Base-by-base conservation (phyloP, 2,888 invertebrate genomes). In the Meganola albula region DNA sequence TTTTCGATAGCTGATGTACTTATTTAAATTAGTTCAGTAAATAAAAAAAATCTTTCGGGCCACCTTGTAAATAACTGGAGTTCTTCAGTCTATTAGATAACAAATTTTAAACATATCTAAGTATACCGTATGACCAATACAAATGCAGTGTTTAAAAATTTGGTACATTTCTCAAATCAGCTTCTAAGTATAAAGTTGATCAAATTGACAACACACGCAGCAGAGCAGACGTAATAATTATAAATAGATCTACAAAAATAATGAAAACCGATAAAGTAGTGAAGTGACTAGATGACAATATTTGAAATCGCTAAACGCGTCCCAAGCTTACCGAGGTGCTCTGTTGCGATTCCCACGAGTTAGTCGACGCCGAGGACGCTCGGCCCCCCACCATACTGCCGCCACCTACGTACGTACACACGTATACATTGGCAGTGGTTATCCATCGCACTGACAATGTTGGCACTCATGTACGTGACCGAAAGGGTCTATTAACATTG, bases 341-440 rank as follows among this genome's bases (percentile, higher is more conserved):
- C 66, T 74, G 79, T 59, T 61, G 75, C 72, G 80, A 53, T 62
- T 82, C 77, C 84, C 84, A 82, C 70, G 82, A 57, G 73, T 61
- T 57, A 45, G 75, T 58, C 54, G 79, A 53, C 63, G 76, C 65
- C 64, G 80, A 48, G 59, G 66, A 48, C 62, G 74, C 74, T 50
- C 75, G 69, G 66, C 70, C 74, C 66, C 70, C 76, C 75, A 66
- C 76, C 77, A 63, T 70, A 57, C 74, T 62, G 74, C 79, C 76
- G 78, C 83, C 84, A 84, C 84, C 84, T 84, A 84, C 79, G 68
- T 76, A 76, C 79, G 72, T 63, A 76, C 74, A 83, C 76, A 79
- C 73, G 63, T 59, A 67, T 73, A 72, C 78, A 76, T 72, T 70
- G 70, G 49, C 63, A 53, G 55, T 48, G 58, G 55, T 48, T 41